These are phyloP conservation scores for Merluccius polli DNA, from an alignment of 2,797 vertebrate species.

Conservation along the genomic window DNA sequence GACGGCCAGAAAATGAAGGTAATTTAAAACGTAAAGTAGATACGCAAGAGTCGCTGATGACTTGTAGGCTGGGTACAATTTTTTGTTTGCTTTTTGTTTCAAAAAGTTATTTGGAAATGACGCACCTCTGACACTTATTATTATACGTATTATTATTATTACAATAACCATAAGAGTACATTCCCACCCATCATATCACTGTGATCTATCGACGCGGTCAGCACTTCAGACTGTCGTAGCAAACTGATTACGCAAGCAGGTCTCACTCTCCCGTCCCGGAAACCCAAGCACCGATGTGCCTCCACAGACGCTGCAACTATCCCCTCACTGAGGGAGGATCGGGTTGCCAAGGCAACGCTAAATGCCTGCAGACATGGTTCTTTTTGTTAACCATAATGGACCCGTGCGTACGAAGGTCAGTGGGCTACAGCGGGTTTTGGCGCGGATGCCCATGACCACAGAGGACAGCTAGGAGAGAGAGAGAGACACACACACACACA, in stretches of 20 bases:
- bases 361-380: conserved; percentile 64
- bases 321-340: conserved; percentile 62
- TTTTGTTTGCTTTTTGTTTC: too few relatives aligned
- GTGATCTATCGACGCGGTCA: conserved; percentile 48
- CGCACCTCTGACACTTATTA: too few relatives aligned
- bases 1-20: too few relatives aligned
- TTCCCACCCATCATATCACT: conserved; percentile 10
- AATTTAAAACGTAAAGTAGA: too few relatives aligned
- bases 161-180: conserved; percentile 29
- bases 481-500: too few relatives aligned
- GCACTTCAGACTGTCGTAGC: conserved; percentile 48
- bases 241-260: conserved; percentile 68
- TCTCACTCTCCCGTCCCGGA: conserved; percentile 48
- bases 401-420: conserved; percentile 62
- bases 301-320: conserved; percentile 57
- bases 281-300: conserved; percentile 58
- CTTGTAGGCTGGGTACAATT: too few relatives aligned
- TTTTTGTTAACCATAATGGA: conserved; percentile 60
- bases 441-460: conserved; percentile 41
- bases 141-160: too few relatives aligned
- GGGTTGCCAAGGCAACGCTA: conserved; percentile 69
- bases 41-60: too few relatives aligned
- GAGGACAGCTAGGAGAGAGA: conserved; percentile 20
- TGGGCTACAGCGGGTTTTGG: conserved; percentile 47
- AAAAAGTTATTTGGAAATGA: neutral